Conservation (phyloP, 2,888 invertebrate genomes). For the Ornithoptera priamus region DNA sequence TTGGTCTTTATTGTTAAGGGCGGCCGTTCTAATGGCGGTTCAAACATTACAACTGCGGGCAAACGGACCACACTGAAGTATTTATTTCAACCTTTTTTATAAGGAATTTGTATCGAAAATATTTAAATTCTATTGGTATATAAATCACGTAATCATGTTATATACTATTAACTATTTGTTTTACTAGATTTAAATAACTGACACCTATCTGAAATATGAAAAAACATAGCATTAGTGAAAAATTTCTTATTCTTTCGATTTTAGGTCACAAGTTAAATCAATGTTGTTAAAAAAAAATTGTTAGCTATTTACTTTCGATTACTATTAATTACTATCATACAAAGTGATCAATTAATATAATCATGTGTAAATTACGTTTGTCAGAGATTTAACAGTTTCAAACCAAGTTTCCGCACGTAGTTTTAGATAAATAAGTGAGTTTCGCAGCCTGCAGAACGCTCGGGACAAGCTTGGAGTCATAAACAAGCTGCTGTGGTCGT, state of each 20-base stretch:
- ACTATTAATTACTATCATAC: too few relatives aligned
- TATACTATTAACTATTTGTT: too few relatives aligned
- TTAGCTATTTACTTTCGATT: too few relatives aligned
- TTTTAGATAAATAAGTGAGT: slow-evolving; percentile 7
- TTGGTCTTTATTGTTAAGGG: slow-evolving; percentile 14
- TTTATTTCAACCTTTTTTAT: background rate
- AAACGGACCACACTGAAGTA: slow-evolving; percentile 1
- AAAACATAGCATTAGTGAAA: too few relatives aligned
- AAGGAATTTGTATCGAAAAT: too few relatives aligned
- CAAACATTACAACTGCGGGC: slow-evolving; percentile 5
- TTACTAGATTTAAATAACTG: too few relatives aligned
- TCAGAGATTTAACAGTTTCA: background rate
- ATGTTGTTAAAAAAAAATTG: too few relatives aligned
- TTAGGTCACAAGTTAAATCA: too few relatives aligned
- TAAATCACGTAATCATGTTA: too few relatives aligned
- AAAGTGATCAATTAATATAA: background rate
- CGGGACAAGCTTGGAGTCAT: slow-evolving; percentile 12
- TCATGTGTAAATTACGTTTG: background rate
- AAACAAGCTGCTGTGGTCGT: slow-evolving; percentile 22
- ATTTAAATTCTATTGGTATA: too few relatives aligned
- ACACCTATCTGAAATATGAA: too few relatives aligned
- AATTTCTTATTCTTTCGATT: too few relatives aligned
- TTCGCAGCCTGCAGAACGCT: slow-evolving; percentile 5
- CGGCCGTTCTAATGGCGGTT: slow-evolving; percentile 9
- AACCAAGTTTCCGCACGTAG: background rate